Evolutionary conservation across 2,113 vertebrate genomes (phyloP).

Genomic region (Corvus cornix): DNA sequence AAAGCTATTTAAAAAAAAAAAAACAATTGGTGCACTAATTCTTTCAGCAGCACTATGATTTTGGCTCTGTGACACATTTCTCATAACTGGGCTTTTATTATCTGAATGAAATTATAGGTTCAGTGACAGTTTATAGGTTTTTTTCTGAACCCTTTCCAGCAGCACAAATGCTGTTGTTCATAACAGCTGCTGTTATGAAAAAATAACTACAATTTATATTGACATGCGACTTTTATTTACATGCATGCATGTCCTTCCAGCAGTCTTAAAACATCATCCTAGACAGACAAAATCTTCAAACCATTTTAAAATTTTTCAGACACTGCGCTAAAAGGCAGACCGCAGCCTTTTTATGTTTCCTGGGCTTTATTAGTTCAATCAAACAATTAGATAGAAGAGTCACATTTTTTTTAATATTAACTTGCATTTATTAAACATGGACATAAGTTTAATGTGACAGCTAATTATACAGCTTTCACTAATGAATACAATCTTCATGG

Average conservation of each 20-base stretch:
- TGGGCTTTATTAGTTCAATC: neutral
- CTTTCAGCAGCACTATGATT: neutral
- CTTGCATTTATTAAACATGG: conserved; percentile 5
- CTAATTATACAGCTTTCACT: conserved; percentile 40
- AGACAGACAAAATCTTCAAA: neutral
- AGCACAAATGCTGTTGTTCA: neutral
- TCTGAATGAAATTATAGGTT: neutral
- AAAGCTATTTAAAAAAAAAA: neutral
- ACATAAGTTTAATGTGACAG: conserved; percentile 35
- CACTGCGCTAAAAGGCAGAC: neutral
- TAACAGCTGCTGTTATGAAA: neutral
- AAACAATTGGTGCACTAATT: neutral
- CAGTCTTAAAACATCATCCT: neutral
- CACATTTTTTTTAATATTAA: neutral
- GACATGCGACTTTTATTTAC: neutral
- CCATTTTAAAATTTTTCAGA: neutral
- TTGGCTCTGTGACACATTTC: neutral
- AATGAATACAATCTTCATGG: neutral
- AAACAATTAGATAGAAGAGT: conserved; percentile 8
- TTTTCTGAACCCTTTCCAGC: neutral
- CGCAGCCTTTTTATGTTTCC: neutral
- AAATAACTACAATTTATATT: neutral
- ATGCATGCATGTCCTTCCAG: neutral
- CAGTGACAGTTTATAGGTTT: neutral
- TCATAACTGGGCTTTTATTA: neutral